Evolutionary conservation across 2,888 invertebrate genomes (phyloP), one percentile per base, ranked within the genome.

Genomic region (Nasonovia ribisnigri): DNA sequence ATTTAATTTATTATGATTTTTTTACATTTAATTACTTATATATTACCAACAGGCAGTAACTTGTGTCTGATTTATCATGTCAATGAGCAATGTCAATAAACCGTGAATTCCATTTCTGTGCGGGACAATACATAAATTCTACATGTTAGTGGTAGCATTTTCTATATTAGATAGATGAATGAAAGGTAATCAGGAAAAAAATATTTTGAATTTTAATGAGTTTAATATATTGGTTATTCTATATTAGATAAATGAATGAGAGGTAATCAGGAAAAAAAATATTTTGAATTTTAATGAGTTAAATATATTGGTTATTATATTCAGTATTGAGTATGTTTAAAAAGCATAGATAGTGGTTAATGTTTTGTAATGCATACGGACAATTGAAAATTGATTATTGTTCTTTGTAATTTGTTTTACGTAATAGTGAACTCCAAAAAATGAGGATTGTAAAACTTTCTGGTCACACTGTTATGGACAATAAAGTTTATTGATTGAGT

Each of bases 21-120:
- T 67, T 67, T 67, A n/a, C n/a, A 67, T 67, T 67, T 67, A 67
- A 54, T 67, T 67, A 67, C n/a, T 67, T n/a, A n/a, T n/a, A n/a
- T 54, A 67, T 67, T n/a, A 67, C 3, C 29, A n/a, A 67, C 60
- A 67, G 29, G 60, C 13, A 67, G n/a, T 67, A 57, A n/a, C 60
- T 67, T 67, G n/a, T 67, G n/a, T 67, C 3, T 13, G n/a, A 11
- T 67, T 67, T 13, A 4, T 67, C 60, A n/a, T 13, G 11, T 67
- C 60, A n/a, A 13, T n/a, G 10, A 29, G 26, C 10, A 26, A 26
- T 57, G 26, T 57, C 57, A 57, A 26, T 57, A 57, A 57, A 26
- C 57, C 26, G 10, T 10, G 26, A 26, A 57, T 24, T 57, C 10
- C 26, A 57, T 57, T 26, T 57, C 29, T 57, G 29, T 57, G 8